A percentile compares a stretch with the other conserved stretches of the same genome.
phyloP scores from a whole-genome alignment of 2,113 vertebrate genomes.

The Rhea pennata region DNA sequence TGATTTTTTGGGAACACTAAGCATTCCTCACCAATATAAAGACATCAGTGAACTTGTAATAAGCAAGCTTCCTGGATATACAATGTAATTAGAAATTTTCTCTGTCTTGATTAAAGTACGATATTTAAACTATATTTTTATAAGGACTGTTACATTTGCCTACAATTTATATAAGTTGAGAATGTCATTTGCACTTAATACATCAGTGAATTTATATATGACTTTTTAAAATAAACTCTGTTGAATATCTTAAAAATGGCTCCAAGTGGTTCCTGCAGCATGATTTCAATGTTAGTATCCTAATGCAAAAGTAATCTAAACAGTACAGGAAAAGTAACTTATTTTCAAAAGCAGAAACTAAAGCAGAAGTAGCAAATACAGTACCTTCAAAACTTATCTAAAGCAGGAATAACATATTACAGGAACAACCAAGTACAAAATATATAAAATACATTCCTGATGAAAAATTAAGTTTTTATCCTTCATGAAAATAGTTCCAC shows the following conservation, averaged over 20 bases:
- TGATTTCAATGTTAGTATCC: not conserved
- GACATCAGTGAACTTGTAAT: slow-evolving; percentile 88
- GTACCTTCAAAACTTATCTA: not conserved
- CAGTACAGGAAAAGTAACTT: not conserved
- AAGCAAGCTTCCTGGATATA: slow-evolving; percentile 90
- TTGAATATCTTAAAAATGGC: not conserved
- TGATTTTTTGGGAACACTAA: slow-evolving; percentile 74
- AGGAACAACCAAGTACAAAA: not conserved
- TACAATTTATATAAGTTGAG: not conserved
- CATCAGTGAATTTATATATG: not conserved
- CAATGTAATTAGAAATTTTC: slow-evolving; percentile 75
- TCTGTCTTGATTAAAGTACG: not conserved
- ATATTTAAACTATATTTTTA: slow-evolving; percentile 4
- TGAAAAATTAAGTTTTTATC: not conserved
- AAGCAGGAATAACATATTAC: not conserved
- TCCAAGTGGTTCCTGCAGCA: not conserved
- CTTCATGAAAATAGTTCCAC: not conserved
- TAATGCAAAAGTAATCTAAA: not conserved
- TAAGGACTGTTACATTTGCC: not conserved
- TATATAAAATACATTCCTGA: not conserved
- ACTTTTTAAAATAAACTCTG: slow-evolving; percentile 1
- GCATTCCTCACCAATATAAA: slow-evolving; percentile 77
- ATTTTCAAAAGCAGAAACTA: not conserved
- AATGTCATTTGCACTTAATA: not conserved
- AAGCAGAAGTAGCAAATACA: not conserved